Conservation (phyloP, 1,140 invertebrate species). For the Drosophila setifemur region DNA sequence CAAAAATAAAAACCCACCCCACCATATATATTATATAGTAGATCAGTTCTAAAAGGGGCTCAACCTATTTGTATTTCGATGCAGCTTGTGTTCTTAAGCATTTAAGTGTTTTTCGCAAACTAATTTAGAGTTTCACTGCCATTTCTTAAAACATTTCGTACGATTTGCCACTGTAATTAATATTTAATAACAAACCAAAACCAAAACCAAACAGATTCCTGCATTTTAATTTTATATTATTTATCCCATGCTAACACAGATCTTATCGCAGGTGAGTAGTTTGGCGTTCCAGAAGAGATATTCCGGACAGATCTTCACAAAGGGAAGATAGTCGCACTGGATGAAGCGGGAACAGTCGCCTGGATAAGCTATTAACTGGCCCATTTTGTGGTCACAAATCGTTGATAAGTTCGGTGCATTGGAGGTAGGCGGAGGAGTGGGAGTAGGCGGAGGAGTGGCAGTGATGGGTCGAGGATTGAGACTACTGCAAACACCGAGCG, state of each 20-base stretch:
- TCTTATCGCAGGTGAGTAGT: conserved; percentile 54
- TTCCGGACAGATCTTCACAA: conserved; percentile 48
- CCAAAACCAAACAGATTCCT: not conserved
- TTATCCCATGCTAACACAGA: conserved; percentile 31
- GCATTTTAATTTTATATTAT: not conserved
- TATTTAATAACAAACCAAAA: conserved; percentile 65
- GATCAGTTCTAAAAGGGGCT: conserved; percentile 52
- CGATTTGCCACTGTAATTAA: conserved; percentile 64
- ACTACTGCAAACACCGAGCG: not conserved
- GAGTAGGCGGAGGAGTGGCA: not conserved
- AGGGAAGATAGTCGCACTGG: conserved; percentile 56
- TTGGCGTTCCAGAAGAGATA: conserved; percentile 58
- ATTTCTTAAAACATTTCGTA: conserved; percentile 51
- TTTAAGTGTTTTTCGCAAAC: conserved; percentile 57
- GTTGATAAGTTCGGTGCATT: not conserved
- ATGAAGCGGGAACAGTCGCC: conserved; percentile 49
- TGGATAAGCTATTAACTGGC: conserved; percentile 38
- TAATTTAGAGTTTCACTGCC: conserved; percentile 55
- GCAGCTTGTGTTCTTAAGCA: conserved; percentile 43
- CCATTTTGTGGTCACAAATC: conserved; percentile 19
- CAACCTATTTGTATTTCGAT: conserved; percentile 58
- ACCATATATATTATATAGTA: conserved; percentile 22
- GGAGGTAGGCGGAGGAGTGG: not conserved
- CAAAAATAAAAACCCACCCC: not conserved
- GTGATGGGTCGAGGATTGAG: not conserved